Percentiles rank a stretch among this genome's conserved stretches.
phyloP scores from a whole-genome alignment of 2,888 invertebrate genomes.

The Capitulum mitella region DNA sequence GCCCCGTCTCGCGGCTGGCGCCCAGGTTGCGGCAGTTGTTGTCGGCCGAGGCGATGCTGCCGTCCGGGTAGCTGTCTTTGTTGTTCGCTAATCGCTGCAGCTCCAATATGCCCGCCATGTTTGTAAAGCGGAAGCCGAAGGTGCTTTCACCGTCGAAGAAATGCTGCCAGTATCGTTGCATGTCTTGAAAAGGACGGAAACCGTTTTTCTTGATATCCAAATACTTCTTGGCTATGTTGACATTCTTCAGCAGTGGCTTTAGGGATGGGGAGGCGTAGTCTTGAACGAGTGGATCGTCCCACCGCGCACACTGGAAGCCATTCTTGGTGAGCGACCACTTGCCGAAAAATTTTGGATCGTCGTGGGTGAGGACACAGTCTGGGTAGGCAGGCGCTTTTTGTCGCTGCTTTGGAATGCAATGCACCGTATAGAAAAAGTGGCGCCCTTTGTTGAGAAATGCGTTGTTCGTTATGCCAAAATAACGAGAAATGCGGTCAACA shows the following conservation, averaged over 20 bases:
- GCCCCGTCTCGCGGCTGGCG: neutral
- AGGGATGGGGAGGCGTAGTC: neutral
- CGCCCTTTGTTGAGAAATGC: neutral
- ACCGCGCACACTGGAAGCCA: neutral
- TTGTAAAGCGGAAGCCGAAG: neutral
- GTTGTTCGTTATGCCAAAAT: neutral
- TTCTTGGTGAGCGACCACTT: neutral
- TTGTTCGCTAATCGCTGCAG: neutral
- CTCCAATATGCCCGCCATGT: neutral
- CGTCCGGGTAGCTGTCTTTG: slow-evolving; percentile 1
- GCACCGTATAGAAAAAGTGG: neutral
- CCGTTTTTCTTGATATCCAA: neutral
- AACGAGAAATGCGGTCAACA: neutral
- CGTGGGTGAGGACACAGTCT: slow-evolving; percentile 15
- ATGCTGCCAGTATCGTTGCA: no score
- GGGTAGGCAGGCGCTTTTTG: neutral
- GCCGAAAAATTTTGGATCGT: slow-evolving; percentile 12
- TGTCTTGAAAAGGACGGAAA: no score
- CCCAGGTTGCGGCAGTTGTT: slow-evolving; percentile 21
- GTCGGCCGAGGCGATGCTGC: slow-evolving; percentile 1
- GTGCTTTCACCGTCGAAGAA: neutral
- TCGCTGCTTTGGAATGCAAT: neutral
- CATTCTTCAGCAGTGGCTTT: neutral
- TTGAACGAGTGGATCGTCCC: slow-evolving; percentile 17
- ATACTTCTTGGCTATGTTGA: neutral